phyloP scores from a whole-genome alignment of 2,797 vertebrate species.

The Oreonectes daqikongensis region DNA sequence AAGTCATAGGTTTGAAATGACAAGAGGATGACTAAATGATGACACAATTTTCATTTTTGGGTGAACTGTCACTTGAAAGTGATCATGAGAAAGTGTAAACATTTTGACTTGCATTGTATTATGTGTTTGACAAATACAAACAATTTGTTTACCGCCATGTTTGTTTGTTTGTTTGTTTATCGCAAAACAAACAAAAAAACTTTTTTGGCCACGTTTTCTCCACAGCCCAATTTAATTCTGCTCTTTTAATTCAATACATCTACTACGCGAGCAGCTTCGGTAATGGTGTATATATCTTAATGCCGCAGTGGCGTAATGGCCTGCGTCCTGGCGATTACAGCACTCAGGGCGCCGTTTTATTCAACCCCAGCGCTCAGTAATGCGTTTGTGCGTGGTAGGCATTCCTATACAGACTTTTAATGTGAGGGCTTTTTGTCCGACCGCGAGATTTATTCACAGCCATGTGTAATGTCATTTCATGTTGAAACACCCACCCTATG shows the following conservation, averaged over 20 bases:
- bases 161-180: no score
- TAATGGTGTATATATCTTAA: constrained; percentile 44
- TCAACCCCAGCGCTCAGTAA: constrained; percentile 34
- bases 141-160: no score
- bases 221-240: not conserved
- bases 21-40: no score
- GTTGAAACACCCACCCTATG: constrained; percentile 51
- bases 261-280: constrained; percentile 15
- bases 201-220: not conserved
- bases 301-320: constrained; percentile 38
- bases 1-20: no score
- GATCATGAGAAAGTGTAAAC: not conserved
- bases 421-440: constrained; percentile 55
- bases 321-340: constrained; percentile 43
- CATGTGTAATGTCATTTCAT: constrained; percentile 52
- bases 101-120: not conserved
- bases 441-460: constrained; percentile 49
- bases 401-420: constrained; percentile 48
- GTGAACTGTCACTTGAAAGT: no score
- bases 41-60: no score
- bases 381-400: constrained; percentile 45
- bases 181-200: no score
- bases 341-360: constrained; percentile 45
- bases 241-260: constrained; percentile 30
- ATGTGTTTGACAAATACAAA: not conserved